Conservation (phyloP, 2,113 vertebrate species). For the Brachyistius frenatus region DNA sequence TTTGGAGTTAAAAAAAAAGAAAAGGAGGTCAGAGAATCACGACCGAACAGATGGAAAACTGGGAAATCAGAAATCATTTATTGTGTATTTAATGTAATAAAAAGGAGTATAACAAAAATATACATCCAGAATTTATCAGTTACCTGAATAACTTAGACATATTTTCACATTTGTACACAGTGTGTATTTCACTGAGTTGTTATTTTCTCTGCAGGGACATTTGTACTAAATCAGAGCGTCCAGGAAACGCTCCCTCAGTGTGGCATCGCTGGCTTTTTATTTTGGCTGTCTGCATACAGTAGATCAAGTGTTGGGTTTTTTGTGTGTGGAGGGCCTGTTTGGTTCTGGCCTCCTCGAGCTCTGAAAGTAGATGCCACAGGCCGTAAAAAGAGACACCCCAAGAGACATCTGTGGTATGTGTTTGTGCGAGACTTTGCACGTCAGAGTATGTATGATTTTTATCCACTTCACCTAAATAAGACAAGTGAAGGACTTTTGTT, state of each 20-base stretch:
- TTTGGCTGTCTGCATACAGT: constrained; percentile 61
- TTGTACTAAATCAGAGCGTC: constrained; percentile 40
- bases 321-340: constrained; percentile 39
- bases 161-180: constrained; percentile 7
- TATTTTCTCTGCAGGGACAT: constrained; percentile 35
- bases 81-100: not conserved
- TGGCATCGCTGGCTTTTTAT: constrained; percentile 59
- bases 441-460: constrained; percentile 6
- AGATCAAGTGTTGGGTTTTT: constrained; percentile 49
- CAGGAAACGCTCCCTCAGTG: constrained; percentile 60
- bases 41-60: not conserved
- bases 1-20: not conserved
- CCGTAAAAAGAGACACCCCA: constrained; percentile 71
- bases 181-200: not conserved
- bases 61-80: not conserved
- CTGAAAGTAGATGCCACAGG: constrained; percentile 64
- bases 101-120: not conserved
- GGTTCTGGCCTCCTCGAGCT: constrained; percentile 56
- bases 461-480: constrained; percentile 3
- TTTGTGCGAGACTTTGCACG: constrained; percentile 42
- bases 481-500: constrained; percentile 41
- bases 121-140: not conserved
- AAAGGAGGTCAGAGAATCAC: not conserved
- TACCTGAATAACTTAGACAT: not conserved
- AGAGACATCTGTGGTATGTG: constrained; percentile 69